Conservation (phyloP, 2,113 vertebrate genomes). For the Hipposideros armiger region DNA sequence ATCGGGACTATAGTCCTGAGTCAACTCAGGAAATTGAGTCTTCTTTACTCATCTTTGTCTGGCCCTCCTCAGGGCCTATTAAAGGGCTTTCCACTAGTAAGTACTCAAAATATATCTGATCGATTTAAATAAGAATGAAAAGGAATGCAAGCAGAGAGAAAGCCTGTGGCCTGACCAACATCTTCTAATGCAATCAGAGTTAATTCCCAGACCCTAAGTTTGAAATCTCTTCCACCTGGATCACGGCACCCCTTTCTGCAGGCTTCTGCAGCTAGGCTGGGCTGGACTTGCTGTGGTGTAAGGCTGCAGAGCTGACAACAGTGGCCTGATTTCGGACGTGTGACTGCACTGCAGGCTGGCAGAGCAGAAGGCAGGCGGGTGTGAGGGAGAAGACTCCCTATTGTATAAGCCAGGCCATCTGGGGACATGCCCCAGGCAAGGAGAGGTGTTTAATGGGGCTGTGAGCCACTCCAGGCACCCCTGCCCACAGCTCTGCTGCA, state of each 20-base stretch:
- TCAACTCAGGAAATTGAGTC: neutral
- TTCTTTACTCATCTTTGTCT: neutral
- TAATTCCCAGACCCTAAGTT: too few species aligned
- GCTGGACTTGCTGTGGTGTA: neutral
- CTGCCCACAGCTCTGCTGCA: neutral
- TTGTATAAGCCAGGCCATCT: conserved; percentile 45
- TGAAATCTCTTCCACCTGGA: neutral
- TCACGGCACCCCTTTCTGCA: neutral
- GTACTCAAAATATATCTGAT: neutral
- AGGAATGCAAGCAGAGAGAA: neutral
- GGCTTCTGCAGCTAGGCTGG: neutral
- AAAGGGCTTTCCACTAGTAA: neutral
- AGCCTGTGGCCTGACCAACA: neutral
- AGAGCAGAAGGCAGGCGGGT: neutral
- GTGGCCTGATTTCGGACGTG: neutral
- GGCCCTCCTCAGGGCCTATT: neutral
- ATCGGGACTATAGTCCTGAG: neutral
- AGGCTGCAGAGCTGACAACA: neutral
- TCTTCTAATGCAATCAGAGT: neutral
- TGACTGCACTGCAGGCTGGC: neutral
- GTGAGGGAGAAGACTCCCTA: neutral
- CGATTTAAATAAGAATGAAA: neutral
- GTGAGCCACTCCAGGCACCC: neutral
- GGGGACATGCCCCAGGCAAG: neutral
- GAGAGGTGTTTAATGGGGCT: neutral